phyloP scores from a whole-genome alignment of 2,113 vertebrate species.

The Danio rerio region DNA sequence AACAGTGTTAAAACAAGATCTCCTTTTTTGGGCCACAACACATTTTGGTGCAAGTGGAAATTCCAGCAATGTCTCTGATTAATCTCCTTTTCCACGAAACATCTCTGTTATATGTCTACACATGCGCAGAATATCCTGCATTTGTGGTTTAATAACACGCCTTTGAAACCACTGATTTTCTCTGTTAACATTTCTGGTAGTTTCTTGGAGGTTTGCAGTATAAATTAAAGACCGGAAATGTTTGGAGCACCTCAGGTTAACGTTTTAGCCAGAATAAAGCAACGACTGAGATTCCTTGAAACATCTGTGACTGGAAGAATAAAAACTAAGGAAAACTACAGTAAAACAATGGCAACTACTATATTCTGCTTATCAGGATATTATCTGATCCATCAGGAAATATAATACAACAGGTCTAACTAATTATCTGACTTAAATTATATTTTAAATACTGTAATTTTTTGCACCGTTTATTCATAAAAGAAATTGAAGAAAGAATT shows the following conservation, averaged over 20 bases:
- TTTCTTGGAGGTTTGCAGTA: constrained; percentile 69
- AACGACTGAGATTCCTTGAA: constrained; percentile 21
- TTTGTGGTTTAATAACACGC: constrained; percentile 16
- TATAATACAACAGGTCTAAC: constrained; percentile 51
- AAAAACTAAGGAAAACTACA: constrained; percentile 14
- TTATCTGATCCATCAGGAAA: constrained; percentile 61
- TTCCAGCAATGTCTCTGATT: constrained; percentile 12
- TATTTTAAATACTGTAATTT: not conserved
- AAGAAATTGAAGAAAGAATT: constrained; percentile 3
- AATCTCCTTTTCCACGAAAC: constrained; percentile 9
- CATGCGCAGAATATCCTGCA: constrained; percentile 44
- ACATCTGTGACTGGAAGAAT: constrained; percentile 11
- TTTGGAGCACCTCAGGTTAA: constrained; percentile 67
- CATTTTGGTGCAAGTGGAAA: constrained; percentile 14
- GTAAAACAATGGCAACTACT: not conserved
- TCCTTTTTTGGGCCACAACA: not conserved
- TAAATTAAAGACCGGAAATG: constrained; percentile 74
- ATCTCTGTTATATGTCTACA: constrained; percentile 21
- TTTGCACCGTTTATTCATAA: constrained; percentile 40
- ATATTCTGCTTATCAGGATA: constrained; percentile 52
- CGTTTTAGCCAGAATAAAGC: constrained; percentile 46
- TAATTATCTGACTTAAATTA: constrained; percentile 47
- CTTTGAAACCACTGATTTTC: constrained; percentile 23
- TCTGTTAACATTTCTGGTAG: constrained; percentile 59
- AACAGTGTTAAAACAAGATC: not conserved